Evolutionary conservation across 2,797 vertebrate species (phyloP).

Genomic region (Crax fasciolata): DNA sequence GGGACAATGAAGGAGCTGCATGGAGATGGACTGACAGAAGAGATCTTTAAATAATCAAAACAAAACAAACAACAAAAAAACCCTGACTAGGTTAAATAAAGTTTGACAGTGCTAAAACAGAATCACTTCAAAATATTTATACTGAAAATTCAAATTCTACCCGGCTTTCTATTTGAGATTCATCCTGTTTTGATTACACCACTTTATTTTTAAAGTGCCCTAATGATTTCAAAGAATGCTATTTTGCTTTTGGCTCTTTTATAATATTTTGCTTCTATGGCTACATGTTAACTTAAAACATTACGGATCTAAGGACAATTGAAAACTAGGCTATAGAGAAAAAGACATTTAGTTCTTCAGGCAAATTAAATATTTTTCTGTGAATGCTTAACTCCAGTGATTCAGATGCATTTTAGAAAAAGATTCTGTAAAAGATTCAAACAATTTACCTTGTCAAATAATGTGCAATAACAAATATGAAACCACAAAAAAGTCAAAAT

Average conservation of each 20-base stretch:
- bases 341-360: not conserved
- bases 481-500: not conserved
- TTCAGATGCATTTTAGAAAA: conserved; percentile 22
- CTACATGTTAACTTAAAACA: conserved; percentile 26
- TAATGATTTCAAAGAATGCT: not conserved
- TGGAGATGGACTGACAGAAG: not conserved
- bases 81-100: not conserved
- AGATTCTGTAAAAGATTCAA: not conserved
- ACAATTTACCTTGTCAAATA: not conserved
- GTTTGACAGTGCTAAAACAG: not conserved
- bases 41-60: not conserved
- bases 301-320: not conserved
- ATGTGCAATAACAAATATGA: not conserved
- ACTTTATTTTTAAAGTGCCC: not conserved
- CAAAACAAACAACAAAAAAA: not conserved
- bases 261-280: conserved; percentile 1
- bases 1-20: not conserved
- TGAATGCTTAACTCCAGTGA: not conserved
- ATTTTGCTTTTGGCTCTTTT: conserved; percentile 15
- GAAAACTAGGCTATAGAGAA: not conserved
- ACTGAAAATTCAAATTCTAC: not conserved
- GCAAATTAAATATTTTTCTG: not conserved
- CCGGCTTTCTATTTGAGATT: not conserved
- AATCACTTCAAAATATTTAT: not conserved
- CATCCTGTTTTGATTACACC: not conserved